Evolutionary conservation across 1,140 invertebrate species (phyloP).

Genomic region (Ceratina australensis): DNA sequence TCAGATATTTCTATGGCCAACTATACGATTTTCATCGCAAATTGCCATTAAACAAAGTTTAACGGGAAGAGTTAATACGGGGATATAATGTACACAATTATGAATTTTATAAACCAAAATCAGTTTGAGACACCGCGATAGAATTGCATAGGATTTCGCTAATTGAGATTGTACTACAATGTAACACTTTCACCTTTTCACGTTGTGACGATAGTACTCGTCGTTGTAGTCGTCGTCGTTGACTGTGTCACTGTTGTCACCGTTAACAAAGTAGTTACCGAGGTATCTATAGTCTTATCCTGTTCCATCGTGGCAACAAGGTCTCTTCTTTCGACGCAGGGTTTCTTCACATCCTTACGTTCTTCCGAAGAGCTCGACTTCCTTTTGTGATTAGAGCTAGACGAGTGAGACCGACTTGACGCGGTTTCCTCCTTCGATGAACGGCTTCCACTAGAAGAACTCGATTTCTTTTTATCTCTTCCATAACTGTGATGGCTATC

Average conservation of each 20-base stretch:
- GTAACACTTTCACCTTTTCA: slow-evolving; percentile 55
- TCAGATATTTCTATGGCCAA: no score
- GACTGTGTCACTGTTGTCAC: slow-evolving; percentile 25
- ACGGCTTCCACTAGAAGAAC: slow-evolving; percentile 40
- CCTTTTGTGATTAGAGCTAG: slow-evolving; percentile 65
- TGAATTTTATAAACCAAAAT: background rate
- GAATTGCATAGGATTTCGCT: background rate
- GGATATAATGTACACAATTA: slow-evolving; percentile 18
- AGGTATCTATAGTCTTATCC: slow-evolving; percentile 16
- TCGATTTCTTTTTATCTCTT: slow-evolving; percentile 39
- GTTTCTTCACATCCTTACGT: slow-evolving; percentile 45
- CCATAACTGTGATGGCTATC: slow-evolving; percentile 49
- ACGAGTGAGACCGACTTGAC: slow-evolving; percentile 58
- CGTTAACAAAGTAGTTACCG: slow-evolving; percentile 5
- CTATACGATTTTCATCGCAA: no score
- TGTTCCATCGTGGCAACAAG: slow-evolving; percentile 29
- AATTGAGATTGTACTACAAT: slow-evolving; percentile 56
- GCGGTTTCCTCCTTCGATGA: slow-evolving; percentile 45
- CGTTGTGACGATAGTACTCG: slow-evolving; percentile 47
- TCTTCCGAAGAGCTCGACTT: slow-evolving; percentile 53
- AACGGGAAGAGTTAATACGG: no score
- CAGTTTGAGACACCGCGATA: slow-evolving; percentile 28
- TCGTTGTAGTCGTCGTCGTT: slow-evolving; percentile 12
- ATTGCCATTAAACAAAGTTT: no score
- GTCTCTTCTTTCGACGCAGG: slow-evolving; percentile 42